Evolutionary conservation across 1,140 invertebrate genomes (phyloP).

Genomic region (Drosophila subobscura): DNA sequence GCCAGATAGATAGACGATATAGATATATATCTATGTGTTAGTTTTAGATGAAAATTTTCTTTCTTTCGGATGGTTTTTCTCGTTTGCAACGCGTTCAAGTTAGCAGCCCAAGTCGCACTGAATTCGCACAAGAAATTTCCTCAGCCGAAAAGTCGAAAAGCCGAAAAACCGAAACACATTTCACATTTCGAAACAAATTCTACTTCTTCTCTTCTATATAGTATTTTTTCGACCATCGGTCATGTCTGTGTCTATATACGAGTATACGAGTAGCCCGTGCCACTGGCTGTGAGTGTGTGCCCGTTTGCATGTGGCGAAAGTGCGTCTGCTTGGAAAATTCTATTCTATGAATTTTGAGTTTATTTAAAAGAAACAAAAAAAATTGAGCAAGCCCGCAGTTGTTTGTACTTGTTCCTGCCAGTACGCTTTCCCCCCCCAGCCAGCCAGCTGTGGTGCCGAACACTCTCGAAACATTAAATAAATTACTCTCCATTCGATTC

Average conservation of each 20-base stretch:
- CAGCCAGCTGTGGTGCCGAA: not conserved
- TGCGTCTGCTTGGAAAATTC: conserved; percentile 77
- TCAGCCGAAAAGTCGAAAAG: conserved; percentile 74
- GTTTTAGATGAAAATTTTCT: conserved; percentile 72
- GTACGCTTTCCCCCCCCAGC: conserved; percentile 26
- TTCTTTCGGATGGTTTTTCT: conserved; percentile 75
- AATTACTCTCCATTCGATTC: conserved; percentile 29
- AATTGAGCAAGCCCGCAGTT: conserved; percentile 59
- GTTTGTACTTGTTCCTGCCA: conserved; percentile 49
- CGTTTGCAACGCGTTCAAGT: conserved; percentile 83
- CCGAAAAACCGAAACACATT: conserved; percentile 63
- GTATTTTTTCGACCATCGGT: conserved; percentile 50
- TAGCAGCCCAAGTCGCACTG: conserved; percentile 83
- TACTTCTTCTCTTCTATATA: conserved; percentile 46
- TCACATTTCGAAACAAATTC: conserved; percentile 59
- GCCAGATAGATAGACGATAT: conserved; percentile 63
- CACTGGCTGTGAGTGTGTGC: conserved; percentile 1
- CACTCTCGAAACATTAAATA: conserved; percentile 37
- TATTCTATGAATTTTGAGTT: conserved; percentile 79
- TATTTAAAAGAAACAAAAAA: conserved; percentile 65
- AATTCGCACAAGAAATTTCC: conserved; percentile 79
- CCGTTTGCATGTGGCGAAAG: conserved; percentile 59
- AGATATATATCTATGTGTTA: conserved; percentile 61
- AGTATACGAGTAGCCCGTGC: conserved; percentile 5
- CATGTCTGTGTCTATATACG: conserved; percentile 49